Conservation (phyloP, 2,113 vertebrate genomes). For the Psephotus haematonotus region DNA sequence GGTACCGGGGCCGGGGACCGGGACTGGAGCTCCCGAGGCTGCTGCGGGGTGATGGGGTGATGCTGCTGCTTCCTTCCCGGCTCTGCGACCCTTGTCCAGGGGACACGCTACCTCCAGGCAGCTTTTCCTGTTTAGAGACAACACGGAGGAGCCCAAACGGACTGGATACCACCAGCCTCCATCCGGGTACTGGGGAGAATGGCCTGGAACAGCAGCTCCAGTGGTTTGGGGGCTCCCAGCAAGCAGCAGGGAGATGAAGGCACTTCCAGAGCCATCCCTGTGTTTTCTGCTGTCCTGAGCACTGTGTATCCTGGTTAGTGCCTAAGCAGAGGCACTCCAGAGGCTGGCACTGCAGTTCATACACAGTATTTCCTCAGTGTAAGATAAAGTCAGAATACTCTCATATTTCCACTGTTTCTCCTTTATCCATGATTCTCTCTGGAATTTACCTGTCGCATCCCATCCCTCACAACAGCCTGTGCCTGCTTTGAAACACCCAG, state of each 20-base stretch:
- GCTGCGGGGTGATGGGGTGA: neutral
- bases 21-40: neutral
- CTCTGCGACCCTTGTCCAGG: accelerated
- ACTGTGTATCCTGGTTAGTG: no score
- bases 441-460: accelerated
- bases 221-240: neutral
- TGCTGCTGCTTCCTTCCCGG: accelerated
- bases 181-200: neutral
- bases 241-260: neutral
- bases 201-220: neutral
- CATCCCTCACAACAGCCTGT: neutral
- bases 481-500: neutral
- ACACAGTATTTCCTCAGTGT: accelerated
- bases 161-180: neutral
- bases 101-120: neutral
- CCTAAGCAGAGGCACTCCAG: neutral
- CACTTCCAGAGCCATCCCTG: neutral
- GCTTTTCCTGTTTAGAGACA: accelerated
- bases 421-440: neutral
- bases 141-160: accelerated
- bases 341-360: neutral
- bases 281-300: neutral
- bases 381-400: neutral
- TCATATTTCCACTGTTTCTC: neutral
- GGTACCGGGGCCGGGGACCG: neutral